Evolutionary conservation across 2,113 vertebrate species (phyloP), one percentile per base, ranked within the genome.

Genomic region (Lasiurus borealis): DNA sequence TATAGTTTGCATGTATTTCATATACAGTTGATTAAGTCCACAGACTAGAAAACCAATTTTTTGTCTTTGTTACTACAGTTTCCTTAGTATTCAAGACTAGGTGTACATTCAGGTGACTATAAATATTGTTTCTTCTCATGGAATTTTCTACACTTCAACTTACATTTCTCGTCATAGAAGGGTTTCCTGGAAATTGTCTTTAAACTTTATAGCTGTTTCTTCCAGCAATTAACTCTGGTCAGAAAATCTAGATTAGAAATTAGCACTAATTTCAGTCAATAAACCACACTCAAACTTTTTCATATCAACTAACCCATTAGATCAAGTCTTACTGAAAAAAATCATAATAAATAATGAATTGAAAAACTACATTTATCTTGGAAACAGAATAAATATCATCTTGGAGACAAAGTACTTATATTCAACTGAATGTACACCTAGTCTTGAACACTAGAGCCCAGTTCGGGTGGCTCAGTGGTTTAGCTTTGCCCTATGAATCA

Each of bases 341-440:
- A 88, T 75, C 46, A 84, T 83, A 96, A 95, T 36, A 83, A 92
- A 92, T 83, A 88, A 93, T 88, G 36, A 57, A 12, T 46, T 95
- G 10, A 25, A 87, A 91, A 92, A 50, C n/a, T 0, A 86, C 23
- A 29, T 19, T 59, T 72, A 83, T 64, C 23, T 93, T 78, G 4
- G 46, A 92, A 36, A 25, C 7, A 95, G 52, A 75, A 91, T 85
- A 72, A 80, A 93, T 36, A 62, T 13, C 5, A 40, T 40, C 40
- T 40, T 40, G 40, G 11, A 50, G 19, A 90, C 16, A 72, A n/a
- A 72, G 36, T 75, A 29, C 69, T 80, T 69, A 21, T 59, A 36
- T 94, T 52, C 7, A 31, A 6, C 29, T 75, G 14, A 25, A 40
- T 62, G 31, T 27, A 14, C 4, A 59, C 23, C 27, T 77, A 23